These are phyloP conservation scores for Spea multiplicata DNA, from an alignment of 2,113 vertebrate genomes.

Conservation along the genomic window DNA sequence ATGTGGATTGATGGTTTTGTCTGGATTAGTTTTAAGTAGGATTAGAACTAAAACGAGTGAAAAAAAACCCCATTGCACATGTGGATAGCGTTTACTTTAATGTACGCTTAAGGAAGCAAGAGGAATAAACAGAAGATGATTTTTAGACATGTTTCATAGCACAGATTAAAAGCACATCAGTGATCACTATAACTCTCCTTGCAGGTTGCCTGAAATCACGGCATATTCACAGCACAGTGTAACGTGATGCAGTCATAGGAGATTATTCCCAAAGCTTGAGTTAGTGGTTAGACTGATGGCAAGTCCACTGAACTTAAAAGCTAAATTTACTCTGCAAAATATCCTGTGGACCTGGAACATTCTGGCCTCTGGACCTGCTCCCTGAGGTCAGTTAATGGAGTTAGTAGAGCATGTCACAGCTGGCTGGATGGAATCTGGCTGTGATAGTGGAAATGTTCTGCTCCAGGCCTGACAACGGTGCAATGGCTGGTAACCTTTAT, in stretches of 20 bases:
- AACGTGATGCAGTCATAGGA: constrained; percentile 3
- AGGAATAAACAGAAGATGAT: constrained; percentile 16
- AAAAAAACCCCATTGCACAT: constrained; percentile 3
- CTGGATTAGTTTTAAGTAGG: constrained; percentile 35
- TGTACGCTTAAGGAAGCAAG: constrained; percentile 1
- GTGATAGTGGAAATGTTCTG: not conserved
- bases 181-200: not conserved
- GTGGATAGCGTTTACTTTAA: constrained; percentile 26
- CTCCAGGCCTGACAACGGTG: not conserved
- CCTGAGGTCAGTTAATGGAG: no score
- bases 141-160: constrained; percentile 3
- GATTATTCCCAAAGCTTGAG: constrained; percentile 8
- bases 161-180: constrained; percentile 33
- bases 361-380: not conserved
- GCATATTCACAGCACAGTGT: constrained; percentile 10
- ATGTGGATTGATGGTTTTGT: constrained; percentile 35
- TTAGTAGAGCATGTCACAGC: not conserved
- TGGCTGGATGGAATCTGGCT: not conserved
- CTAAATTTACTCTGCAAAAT: constrained; percentile 4
- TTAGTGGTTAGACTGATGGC: not conserved
- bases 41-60: constrained; percentile 26
- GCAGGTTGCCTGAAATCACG: not conserved
- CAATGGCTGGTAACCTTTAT: not conserved
- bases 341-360: constrained; percentile 1
- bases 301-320: not conserved